These are phyloP conservation scores for Melieria crassipennis DNA, from an alignment of 2,888 invertebrate genomes.

Conservation along the genomic window DNA sequence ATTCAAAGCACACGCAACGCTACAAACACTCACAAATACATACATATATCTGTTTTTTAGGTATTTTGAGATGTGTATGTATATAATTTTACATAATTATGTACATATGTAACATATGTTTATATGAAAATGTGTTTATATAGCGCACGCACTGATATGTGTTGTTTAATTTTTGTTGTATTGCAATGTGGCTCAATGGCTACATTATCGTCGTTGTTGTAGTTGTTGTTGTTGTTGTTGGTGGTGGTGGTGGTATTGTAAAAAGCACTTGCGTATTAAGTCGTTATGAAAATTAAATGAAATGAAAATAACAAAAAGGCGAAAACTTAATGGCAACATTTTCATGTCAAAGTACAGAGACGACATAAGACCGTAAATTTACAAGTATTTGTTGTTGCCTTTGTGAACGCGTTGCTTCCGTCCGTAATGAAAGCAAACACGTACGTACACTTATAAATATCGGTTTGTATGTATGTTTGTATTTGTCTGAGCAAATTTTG, in stretches of 20 bases:
- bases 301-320: neutral
- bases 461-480: neutral
- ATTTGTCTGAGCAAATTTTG: neutral
- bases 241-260: neutral
- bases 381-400: neutral
- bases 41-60: too few species aligned
- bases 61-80: too few species aligned
- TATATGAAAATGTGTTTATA: neutral
- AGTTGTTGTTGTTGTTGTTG: conserved; percentile 2
- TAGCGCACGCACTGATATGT: conserved; percentile 13
- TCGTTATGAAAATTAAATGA: conserved; percentile 20
- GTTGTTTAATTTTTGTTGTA: conserved; percentile 16
- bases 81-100: too few species aligned
- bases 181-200: neutral
- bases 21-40: too few species aligned
- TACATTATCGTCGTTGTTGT: neutral
- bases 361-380: conserved; percentile 33
- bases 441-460: neutral
- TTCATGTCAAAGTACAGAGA: conserved; percentile 35
- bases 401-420: neutral
- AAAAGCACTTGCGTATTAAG: conserved; percentile 31
- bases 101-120: neutral
- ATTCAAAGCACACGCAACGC: too few species aligned
- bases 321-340: conserved; percentile 36
- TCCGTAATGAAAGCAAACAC: neutral